These are phyloP conservation scores for Sinella curviseta DNA, from an alignment of 1,140 invertebrate species.

Conservation along the genomic window DNA sequence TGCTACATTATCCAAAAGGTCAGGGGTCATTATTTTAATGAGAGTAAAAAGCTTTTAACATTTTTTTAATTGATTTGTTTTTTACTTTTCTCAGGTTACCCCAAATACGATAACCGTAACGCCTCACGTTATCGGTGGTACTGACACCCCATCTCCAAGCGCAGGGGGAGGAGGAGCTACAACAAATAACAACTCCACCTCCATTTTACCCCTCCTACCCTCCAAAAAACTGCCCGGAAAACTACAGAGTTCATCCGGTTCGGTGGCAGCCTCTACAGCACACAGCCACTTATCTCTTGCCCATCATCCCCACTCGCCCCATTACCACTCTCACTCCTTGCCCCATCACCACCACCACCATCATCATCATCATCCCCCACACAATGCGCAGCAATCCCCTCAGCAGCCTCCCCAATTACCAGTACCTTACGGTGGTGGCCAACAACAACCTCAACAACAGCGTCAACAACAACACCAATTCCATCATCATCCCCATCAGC, in stretches of 20 bases:
- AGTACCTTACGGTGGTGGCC: too few relatives aligned
- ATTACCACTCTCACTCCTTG: not conserved
- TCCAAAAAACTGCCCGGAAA: not conserved
- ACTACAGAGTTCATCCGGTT: too few relatives aligned
- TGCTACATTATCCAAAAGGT: constrained; percentile 67
- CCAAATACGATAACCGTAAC: constrained; percentile 42
- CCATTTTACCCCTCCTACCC: not conserved
- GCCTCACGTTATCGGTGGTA: constrained; percentile 32
- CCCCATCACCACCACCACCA: not conserved
- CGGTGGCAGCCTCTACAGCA: constrained; percentile 2
- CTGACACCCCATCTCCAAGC: not conserved
- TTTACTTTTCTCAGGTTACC: constrained; percentile 33
- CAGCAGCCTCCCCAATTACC: too few relatives aligned
- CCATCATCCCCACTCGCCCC: constrained; percentile 13
- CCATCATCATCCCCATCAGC: not conserved
- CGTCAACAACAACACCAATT: not conserved
- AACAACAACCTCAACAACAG: too few relatives aligned
- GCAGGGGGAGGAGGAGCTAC: not conserved
- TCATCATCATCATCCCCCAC: constrained; percentile 20
- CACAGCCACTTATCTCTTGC: not conserved
- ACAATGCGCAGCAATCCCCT: not conserved
- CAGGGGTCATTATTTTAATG: constrained; percentile 33
- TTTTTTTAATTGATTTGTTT: too few relatives aligned
- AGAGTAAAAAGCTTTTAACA: too few relatives aligned
- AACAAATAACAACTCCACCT: not conserved